These are phyloP conservation scores for Mellivora capensis DNA, from an alignment of 2,113 vertebrate species.

Conservation along the genomic window DNA sequence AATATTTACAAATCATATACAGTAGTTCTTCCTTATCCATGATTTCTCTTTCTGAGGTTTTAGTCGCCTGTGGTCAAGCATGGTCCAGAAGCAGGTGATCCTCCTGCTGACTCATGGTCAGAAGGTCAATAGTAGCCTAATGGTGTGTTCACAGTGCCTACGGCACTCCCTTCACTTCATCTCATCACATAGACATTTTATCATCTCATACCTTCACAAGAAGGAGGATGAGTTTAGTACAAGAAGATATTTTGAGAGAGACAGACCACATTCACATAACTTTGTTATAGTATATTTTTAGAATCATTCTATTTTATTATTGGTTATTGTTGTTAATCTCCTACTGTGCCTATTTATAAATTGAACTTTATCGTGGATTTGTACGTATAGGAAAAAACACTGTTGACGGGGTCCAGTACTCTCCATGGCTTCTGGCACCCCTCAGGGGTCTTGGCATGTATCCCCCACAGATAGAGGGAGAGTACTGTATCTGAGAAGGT, in stretches of 20 bases:
- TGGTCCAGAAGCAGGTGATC: neutral
- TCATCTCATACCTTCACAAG: neutral
- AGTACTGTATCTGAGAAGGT: neutral
- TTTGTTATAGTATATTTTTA: neutral
- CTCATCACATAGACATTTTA: neutral
- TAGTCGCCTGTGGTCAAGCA: neutral
- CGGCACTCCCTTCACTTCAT: neutral
- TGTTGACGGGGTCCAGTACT: neutral
- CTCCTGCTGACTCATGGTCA: neutral
- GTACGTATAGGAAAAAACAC: neutral
- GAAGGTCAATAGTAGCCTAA: neutral
- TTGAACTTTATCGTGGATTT: neutral
- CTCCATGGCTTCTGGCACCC: neutral
- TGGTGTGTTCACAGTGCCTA: neutral
- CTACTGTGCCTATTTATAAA: neutral
- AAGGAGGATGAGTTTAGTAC: neutral
- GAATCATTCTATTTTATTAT: neutral
- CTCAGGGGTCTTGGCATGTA: neutral
- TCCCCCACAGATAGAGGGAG: neutral
- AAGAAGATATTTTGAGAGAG: neutral
- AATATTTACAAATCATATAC: neutral
- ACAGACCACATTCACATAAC: neutral
- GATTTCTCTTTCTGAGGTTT: neutral
- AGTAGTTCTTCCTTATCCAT: neutral
- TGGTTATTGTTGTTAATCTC: neutral